phyloP scores from a whole-genome alignment of 2,113 vertebrate genomes.

The Podocnemis expansa region DNA sequence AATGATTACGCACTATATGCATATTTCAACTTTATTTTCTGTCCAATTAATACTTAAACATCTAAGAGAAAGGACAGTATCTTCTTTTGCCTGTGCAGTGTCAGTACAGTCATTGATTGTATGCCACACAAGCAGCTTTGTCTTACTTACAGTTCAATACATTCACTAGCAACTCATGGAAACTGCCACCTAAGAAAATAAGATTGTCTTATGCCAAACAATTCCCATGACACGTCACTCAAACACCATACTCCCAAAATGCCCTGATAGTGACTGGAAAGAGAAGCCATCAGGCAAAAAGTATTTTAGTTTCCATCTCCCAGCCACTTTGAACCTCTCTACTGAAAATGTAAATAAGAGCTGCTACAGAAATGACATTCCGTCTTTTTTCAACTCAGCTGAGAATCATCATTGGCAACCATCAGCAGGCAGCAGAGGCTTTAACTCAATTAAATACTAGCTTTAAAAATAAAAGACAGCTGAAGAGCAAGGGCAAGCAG shows the following conservation, averaged over 20 bases:
- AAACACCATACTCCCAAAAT: fast-evolving
- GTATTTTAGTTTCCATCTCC: not conserved
- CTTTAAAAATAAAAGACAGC: not conserved
- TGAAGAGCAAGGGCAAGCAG: not conserved
- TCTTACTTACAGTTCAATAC: not conserved
- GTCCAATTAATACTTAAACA: slow-evolving; percentile 8
- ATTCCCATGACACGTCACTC: not conserved
- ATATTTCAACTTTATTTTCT: slow-evolving; percentile 1
- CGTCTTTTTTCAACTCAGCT: not conserved
- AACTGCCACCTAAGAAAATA: not conserved
- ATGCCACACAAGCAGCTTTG: not conserved
- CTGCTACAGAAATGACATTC: not conserved
- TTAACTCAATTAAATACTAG: not conserved
- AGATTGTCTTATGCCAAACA: not conserved
- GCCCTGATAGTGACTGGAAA: fast-evolving
- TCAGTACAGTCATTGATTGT: not conserved
- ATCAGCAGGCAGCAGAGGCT: no score
- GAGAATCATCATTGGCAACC: not conserved
- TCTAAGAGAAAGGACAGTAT: not conserved
- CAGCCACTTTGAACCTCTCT: not conserved
- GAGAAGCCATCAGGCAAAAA: not conserved
- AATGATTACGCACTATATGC: not conserved
- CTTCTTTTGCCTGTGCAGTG: not conserved
- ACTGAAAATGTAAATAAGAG: not conserved
- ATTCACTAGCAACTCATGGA: not conserved